Percentiles rank a stretch among this genome's conserved stretches.
These are phyloP conservation scores for Lasius fuliginosus DNA, from an alignment of 2,888 invertebrate genomes.

Conservation along the genomic window DNA sequence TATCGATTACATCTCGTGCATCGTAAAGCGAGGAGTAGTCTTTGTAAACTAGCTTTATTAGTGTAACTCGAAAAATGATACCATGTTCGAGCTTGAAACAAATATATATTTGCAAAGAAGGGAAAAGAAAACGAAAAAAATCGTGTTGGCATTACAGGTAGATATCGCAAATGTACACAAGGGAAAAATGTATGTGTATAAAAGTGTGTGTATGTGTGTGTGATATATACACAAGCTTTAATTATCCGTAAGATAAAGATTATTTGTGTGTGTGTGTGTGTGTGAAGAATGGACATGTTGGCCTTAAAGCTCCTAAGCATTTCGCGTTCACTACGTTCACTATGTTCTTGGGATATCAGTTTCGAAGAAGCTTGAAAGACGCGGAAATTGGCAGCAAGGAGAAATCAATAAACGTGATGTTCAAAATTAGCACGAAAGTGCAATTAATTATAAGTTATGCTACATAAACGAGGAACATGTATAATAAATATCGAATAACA, in stretches of 20 bases:
- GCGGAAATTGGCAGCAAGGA: constrained; percentile 30
- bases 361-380: constrained; percentile 7
- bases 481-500: constrained; percentile 83
- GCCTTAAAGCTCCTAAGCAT: no score
- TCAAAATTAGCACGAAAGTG: constrained; percentile 25
- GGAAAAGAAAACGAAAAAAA: neutral
- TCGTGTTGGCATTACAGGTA: neutral
- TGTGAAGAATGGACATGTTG: neutral
- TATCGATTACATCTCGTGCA: neutral
- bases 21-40: neutral
- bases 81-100: neutral
- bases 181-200: neutral
- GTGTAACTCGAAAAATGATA: neutral
- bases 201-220: neutral
- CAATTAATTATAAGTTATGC: constrained; percentile 58
- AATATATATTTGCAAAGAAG: constrained; percentile 12
- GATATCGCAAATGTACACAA: neutral
- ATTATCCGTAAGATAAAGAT: neutral
- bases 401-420: neutral
- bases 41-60: neutral
- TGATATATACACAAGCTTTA: neutral
- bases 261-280: no score
- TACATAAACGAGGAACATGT: constrained; percentile 83
- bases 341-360: neutral
- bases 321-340: no score